A percentile compares a stretch with the other conserved stretches of the same genome.
These are phyloP conservation scores for Periphyllus acericola DNA, from an alignment of 2,888 invertebrate genomes.

Conservation along the genomic window DNA sequence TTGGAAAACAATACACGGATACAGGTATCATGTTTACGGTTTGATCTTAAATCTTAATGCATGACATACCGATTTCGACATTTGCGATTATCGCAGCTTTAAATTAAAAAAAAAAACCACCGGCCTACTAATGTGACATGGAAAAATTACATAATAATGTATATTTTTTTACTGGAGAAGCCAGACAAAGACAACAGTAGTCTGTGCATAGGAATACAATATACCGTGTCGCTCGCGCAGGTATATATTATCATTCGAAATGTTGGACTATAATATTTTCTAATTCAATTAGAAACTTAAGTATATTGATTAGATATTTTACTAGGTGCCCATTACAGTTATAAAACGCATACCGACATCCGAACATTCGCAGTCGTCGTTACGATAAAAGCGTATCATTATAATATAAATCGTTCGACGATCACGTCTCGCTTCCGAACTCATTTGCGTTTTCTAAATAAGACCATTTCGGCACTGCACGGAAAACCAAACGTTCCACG, in stretches of 20 bases:
- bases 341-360: background rate
- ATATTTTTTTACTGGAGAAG: constrained; percentile 51
- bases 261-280: constrained; percentile 25
- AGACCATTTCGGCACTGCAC: background rate
- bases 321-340: constrained; percentile 1
- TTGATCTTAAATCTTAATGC: constrained; percentile 29
- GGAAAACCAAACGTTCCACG: background rate
- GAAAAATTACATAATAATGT: constrained; percentile 51
- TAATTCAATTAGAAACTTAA: constrained; percentile 47
- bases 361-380: background rate
- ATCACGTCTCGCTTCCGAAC: background rate
- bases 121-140: constrained; percentile 3
- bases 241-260: background rate
- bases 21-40: background rate
- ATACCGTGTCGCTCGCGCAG: background rate
- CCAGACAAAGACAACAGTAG: constrained; percentile 3
- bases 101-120: background rate
- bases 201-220: constrained; percentile 39
- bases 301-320: constrained; percentile 16
- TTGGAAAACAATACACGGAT: background rate
- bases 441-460: background rate
- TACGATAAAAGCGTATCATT: background rate
- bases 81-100: background rate
- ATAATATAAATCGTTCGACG: background rate
- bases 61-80: constrained; percentile 36